A percentile compares a stretch with the other conserved stretches of the same genome.
Evolutionary conservation across 2,797 vertebrate species (phyloP).

Genomic region (Salmo trutta): DNA sequence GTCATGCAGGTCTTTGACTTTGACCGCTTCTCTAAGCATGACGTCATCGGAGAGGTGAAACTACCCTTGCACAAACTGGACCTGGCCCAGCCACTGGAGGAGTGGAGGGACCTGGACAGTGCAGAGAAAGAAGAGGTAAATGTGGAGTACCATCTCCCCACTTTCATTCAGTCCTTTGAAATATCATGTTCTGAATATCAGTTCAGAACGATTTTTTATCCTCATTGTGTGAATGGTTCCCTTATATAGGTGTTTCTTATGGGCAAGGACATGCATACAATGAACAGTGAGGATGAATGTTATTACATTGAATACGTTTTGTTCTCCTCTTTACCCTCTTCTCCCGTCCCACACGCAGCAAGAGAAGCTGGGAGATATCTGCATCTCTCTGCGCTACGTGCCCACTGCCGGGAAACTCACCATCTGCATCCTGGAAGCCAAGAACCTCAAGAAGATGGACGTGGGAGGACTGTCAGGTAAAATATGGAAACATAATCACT

Average conservation of each 20-base stretch:
- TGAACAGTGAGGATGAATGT: background rate
- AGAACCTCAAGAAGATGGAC: constrained; percentile 99
- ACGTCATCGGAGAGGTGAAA: constrained; percentile 95
- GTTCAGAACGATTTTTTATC: background rate
- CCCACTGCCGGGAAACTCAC: constrained; percentile 97
- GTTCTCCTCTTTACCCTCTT: constrained; percentile 11
- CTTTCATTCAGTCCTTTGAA: background rate
- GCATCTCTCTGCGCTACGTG: constrained; percentile 95
- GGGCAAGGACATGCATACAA: background rate
- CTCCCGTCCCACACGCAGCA: constrained; percentile 71
- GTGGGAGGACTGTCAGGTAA: constrained; percentile 95
- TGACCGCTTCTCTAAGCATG: constrained; percentile 97
- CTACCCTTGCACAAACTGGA: constrained; percentile 95
- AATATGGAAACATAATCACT: background rate
- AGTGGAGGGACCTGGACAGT: constrained; percentile 94
- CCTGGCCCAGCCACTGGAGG: constrained; percentile 93
- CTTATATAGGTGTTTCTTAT: background rate
- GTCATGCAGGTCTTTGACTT: constrained; percentile 97
- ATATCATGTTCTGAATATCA: background rate
- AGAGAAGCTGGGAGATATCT: constrained; percentile 97
- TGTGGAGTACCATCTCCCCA: background rate
- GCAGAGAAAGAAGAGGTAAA: constrained; percentile 95
- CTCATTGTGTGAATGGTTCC: background rate
- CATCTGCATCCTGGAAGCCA: constrained; percentile 96
- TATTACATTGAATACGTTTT: background rate